Base-by-base conservation (phyloP, 2,797 vertebrate genomes). In the Rhinogobio ventralis region DNA sequence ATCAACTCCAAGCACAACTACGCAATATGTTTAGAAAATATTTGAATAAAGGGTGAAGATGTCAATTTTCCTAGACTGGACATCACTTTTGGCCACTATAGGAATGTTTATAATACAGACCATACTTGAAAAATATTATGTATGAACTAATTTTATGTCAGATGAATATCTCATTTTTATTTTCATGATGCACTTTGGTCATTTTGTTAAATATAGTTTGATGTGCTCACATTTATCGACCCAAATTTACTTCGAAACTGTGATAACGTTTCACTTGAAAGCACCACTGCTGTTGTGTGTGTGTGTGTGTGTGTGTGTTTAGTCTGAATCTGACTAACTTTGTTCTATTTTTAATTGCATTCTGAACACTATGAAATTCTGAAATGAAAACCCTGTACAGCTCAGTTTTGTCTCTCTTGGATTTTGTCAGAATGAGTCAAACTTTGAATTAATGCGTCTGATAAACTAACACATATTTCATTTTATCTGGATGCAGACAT, bases 321-420 rank as follows among this genome's bases (percentile, higher is more conserved):
- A 36, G 7, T 2, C 51, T n/a, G 6, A 76, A 57, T 76, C 73
- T 57, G 20, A 55, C 15, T 57, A 51, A 9, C 51, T 76, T 76
- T 76, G 73, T 76, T 55, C 73, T 76, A 76, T 76, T 76, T 76
- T 76, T 57, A 39, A 73, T n/a, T n/a, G 23, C 11, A n/a, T 17
- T 2, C 51, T 55, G 73, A 76, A 76, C 30, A 36, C 51, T 57
- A 5, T 39, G n/a, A n/a, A n/a, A n/a, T n/a, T n/a, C n/a, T n/a
- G 23, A 15, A 39, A 76, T 23, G 2, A 0, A 1, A n/a, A 25
- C 74, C 33, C 19, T n/a, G 20, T 14, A 5, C 28, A 20, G 71
- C 17, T 30, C 5, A 30, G 28, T 17, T 76, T 39, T 2, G 6
- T 76, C 30, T 39, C 7, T 55, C 49, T 39, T 39, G 74, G 39